Percentiles rank a stretch among this genome's conserved stretches.
Conservation (phyloP, 2,797 vertebrate species). For the Adelosebastes latens region DNA sequence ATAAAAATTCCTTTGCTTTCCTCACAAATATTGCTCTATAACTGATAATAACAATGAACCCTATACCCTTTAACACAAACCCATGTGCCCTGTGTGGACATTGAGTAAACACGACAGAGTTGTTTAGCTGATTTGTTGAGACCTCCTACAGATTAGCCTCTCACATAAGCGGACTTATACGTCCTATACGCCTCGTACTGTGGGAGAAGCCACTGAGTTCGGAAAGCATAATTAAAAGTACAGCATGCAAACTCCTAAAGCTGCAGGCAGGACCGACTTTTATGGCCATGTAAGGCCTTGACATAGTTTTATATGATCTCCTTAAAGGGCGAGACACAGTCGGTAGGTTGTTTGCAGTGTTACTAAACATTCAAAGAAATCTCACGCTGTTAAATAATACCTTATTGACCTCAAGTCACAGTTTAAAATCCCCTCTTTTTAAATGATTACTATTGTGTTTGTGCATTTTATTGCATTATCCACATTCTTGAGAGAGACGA, state of each 20-base stretch:
- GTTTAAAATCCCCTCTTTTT: neutral
- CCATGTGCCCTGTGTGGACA: neutral
- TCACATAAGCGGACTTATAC: conserved; percentile 17
- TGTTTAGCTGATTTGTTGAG: conserved; percentile 17
- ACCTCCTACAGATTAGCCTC: conserved; percentile 27
- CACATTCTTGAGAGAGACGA: neutral
- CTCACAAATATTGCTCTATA: neutral
- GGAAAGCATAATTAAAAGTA: conserved; percentile 11
- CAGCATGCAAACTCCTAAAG: neutral
- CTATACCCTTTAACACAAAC: neutral
- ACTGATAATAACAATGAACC: conserved; percentile 14
- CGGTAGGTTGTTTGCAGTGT: conserved; percentile 19
- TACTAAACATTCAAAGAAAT: neutral
- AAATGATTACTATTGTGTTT: neutral
- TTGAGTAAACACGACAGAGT: neutral
- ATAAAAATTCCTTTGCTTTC: neutral
- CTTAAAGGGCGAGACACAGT: neutral
- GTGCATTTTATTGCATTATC: neutral
- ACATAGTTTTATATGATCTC: conserved; percentile 33
- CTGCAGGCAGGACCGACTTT: neutral
- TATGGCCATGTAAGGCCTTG: neutral
- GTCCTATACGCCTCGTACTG: neutral
- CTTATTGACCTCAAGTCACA: neutral
- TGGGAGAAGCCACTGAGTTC: conserved; percentile 8
- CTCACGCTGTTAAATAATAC: neutral